Conservation (phyloP, 2,797 vertebrate genomes). For the Etheostoma nigrum region DNA sequence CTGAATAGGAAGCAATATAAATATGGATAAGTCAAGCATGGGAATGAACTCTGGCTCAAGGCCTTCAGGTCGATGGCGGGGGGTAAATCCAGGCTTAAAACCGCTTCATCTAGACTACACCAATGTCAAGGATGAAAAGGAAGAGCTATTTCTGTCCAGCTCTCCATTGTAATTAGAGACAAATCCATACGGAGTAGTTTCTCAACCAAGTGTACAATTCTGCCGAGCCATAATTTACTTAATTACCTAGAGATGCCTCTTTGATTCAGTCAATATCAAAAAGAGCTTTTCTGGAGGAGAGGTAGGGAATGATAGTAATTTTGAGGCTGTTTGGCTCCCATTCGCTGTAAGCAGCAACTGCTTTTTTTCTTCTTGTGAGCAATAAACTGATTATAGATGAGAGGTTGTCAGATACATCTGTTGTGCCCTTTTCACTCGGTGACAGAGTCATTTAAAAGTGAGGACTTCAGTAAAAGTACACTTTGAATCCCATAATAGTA, state of each 20-base stretch:
- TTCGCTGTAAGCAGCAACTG: constrained; percentile 26
- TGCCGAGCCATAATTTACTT: constrained; percentile 74
- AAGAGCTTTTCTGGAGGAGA: constrained; percentile 66
- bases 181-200: constrained; percentile 68
- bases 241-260: constrained; percentile 75
- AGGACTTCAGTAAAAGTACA: constrained; percentile 53
- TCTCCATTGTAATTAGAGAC: constrained; percentile 78
- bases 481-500: constrained; percentile 51
- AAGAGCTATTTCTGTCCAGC: constrained; percentile 71
- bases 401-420: constrained; percentile 68
- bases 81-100: constrained; percentile 72
- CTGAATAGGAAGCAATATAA: constrained; percentile 12
- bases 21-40: constrained; percentile 45
- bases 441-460: constrained; percentile 60
- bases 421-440: constrained; percentile 54
- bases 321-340: constrained; percentile 63
- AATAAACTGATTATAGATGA: constrained; percentile 71
- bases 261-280: constrained; percentile 78
- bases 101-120: constrained; percentile 57
- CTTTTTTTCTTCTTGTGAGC: constrained; percentile 28
- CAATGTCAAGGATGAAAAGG: constrained; percentile 75
- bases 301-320: constrained; percentile 74
- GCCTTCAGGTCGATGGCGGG: constrained; percentile 66
- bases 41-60: constrained; percentile 55
- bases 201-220: constrained; percentile 70